Conservation (phyloP, 2,797 vertebrate species). For the Acanthopagrus latus region DNA sequence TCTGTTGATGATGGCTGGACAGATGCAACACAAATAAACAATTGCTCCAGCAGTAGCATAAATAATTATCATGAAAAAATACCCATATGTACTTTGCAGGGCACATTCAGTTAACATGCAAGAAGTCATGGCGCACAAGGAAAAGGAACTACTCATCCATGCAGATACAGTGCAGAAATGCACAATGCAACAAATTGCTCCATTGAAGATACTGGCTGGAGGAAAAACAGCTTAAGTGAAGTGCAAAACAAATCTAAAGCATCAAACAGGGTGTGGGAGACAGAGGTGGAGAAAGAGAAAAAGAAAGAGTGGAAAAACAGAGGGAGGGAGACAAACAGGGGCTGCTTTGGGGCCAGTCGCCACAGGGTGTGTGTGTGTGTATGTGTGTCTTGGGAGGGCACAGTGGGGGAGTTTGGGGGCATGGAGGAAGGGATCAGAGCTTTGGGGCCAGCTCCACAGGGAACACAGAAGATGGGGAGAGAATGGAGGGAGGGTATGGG, state of each 20-base stretch:
- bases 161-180: not conserved
- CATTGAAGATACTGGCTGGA: slow-evolving; percentile 23
- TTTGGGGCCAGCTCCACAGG: slow-evolving; percentile 83
- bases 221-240: slow-evolving; percentile 56
- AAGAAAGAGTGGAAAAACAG: slow-evolving; percentile 74
- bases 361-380: slow-evolving; percentile 65
- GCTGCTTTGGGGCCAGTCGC: slow-evolving; percentile 77
- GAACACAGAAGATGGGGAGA: slow-evolving; percentile 78
- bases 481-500: slow-evolving; percentile 69
- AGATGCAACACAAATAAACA: too few relatives aligned
- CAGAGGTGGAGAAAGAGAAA: slow-evolving; percentile 53
- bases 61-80: not conserved
- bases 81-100: not conserved
- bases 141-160: not conserved
- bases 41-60: not conserved
- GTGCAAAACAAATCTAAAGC: slow-evolving; percentile 56
- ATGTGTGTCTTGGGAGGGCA: slow-evolving; percentile 72
- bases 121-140: not conserved
- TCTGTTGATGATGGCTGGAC: not conserved
- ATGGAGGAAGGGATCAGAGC: slow-evolving; percentile 81
- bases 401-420: slow-evolving; percentile 76
- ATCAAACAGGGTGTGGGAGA: slow-evolving; percentile 69
- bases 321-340: slow-evolving; percentile 73
- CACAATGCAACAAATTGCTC: slow-evolving; percentile 21
- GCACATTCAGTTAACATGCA: not conserved